Conservation (phyloP, 2,113 vertebrate species). For the Cathartes aura region DNA sequence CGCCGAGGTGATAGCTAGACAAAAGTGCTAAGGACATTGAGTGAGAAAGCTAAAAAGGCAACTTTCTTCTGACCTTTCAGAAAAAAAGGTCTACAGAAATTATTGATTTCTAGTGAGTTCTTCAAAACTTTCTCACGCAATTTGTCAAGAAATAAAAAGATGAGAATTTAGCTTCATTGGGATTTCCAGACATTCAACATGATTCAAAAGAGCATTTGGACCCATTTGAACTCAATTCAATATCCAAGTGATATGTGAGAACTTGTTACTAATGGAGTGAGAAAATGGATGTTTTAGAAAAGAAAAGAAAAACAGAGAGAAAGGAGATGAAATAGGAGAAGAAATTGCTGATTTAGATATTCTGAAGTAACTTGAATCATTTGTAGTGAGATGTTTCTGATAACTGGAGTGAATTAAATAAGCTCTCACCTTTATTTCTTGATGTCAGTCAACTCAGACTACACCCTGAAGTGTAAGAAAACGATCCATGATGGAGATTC, state of each 20-base stretch:
- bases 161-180: background rate
- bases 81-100: background rate
- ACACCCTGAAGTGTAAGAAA: background rate
- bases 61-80: background rate
- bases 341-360: background rate
- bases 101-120: background rate
- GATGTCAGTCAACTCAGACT: background rate
- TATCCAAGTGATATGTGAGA: background rate
- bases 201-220: background rate
- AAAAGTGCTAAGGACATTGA: background rate
- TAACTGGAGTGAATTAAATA: background rate
- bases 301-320: background rate
- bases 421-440: background rate
- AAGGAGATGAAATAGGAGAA: background rate
- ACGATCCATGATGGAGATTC: background rate
- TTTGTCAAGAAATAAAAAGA: background rate
- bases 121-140: background rate
- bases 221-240: conserved; percentile 1
- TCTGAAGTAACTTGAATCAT: background rate
- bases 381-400: background rate
- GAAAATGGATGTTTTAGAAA: background rate
- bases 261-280: background rate
- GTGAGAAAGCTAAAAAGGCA: background rate
- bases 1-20: background rate
- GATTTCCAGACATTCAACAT: background rate